These are phyloP conservation scores for Trochalopteron elliotii DNA, from an alignment of 2,113 vertebrate species.

Conservation along the genomic window DNA sequence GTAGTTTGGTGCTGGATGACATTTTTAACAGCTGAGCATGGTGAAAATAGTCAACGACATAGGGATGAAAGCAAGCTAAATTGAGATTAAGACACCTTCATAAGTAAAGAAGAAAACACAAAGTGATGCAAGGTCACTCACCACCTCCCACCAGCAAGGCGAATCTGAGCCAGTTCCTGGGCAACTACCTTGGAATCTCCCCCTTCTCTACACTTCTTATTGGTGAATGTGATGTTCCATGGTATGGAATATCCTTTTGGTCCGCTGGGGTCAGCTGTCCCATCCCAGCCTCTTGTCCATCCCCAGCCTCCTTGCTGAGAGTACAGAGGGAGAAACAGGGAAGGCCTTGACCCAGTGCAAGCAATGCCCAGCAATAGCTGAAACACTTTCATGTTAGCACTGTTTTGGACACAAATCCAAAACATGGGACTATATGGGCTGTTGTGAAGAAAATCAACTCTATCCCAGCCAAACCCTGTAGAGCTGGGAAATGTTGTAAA, in stretches of 20 bases:
- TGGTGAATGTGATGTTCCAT: fast-evolving
- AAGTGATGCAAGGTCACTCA: background rate
- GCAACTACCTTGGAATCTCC: background rate
- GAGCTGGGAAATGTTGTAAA: background rate
- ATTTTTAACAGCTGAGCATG: fast-evolving
- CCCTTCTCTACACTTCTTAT: background rate
- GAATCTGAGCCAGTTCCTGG: background rate
- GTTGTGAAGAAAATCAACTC: background rate
- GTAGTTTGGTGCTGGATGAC: background rate
- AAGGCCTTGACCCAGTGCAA: background rate
- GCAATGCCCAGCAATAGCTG: background rate
- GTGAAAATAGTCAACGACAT: fast-evolving
- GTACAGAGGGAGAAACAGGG: background rate
- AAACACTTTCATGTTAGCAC: background rate
- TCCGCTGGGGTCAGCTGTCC: background rate
- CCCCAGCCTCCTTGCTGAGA: background rate
- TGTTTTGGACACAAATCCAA: background rate
- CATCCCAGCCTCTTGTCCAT: background rate
- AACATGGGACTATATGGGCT: background rate
- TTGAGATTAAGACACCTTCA: background rate
- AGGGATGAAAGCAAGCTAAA: background rate
- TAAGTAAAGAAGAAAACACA: background rate
- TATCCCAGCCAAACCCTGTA: background rate
- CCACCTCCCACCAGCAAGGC: background rate
- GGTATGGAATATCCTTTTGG: background rate